A percentile compares a stretch with the other conserved stretches of the same genome.
Evolutionary conservation across 1,140 invertebrate genomes (phyloP).

Genomic region (Phymorhynchus buccinoides): DNA sequence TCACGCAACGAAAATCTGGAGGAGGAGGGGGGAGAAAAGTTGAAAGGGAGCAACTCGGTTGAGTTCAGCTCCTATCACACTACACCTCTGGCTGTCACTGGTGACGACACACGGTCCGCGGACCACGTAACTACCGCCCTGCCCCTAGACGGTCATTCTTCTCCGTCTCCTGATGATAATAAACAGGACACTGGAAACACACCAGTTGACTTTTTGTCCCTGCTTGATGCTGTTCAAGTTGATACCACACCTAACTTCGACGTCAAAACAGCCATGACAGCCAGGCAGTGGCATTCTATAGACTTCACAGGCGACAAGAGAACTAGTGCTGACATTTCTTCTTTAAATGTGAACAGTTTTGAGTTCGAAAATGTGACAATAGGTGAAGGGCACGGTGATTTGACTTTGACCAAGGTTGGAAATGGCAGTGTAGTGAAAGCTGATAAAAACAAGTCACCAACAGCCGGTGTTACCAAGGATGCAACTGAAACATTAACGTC

Average conservation of each 20-base stretch:
- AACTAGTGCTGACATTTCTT: neutral
- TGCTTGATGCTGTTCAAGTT: slow-evolving; percentile 24
- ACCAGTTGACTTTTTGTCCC: slow-evolving; percentile 17
- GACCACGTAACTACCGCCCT: neutral
- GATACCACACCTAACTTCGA: neutral
- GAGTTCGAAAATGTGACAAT: neutral
- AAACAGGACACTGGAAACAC: neutral
- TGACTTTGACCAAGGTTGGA: neutral
- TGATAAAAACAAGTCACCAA: neutral
- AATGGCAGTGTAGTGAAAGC: neutral
- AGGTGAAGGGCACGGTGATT: neutral
- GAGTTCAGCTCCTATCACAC: neutral
- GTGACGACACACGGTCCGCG: neutral
- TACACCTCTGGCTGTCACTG: neutral
- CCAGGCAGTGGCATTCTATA: neutral
- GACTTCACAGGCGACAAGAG: neutral
- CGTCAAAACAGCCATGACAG: neutral
- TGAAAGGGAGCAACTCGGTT: neutral
- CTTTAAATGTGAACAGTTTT: neutral
- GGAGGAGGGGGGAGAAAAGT: neutral
- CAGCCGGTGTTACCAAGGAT: neutral
- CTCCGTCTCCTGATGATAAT: neutral
- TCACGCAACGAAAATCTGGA: neutral
- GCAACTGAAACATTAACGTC: neutral
- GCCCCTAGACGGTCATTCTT: neutral